These are phyloP conservation scores for Drosophila repletoides DNA, from an alignment of 1,140 invertebrate genomes.

Conservation along the genomic window DNA sequence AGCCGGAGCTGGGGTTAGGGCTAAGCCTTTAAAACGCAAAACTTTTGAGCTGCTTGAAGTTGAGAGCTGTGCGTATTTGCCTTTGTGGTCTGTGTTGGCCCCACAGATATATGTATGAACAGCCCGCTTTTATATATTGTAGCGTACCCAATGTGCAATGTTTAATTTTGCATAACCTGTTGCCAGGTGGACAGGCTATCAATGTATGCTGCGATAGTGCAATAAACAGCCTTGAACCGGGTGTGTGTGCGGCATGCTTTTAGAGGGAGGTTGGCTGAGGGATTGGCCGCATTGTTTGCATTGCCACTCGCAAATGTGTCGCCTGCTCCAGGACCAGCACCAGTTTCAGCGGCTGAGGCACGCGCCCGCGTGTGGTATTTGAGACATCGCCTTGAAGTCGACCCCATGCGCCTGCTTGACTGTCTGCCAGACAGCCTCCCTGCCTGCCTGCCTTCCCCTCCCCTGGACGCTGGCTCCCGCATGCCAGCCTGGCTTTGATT, in stretches of 20 bases:
- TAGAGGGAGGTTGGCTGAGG: neutral
- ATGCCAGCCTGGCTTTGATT: constrained; percentile 65
- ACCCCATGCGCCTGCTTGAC: neutral
- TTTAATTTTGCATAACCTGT: constrained; percentile 69
- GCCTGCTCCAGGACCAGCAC: constrained; percentile 46
- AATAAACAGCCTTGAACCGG: constrained; percentile 51
- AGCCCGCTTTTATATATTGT: constrained; percentile 12
- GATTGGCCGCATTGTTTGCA: constrained; percentile 57
- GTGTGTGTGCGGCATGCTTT: neutral
- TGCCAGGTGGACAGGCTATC: constrained; percentile 54
- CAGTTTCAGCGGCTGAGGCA: constrained; percentile 59
- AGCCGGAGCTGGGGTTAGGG: constrained; percentile 20
- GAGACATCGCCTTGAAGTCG: constrained; percentile 59
- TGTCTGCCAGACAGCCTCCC: neutral
- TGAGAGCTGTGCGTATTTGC: constrained; percentile 67
- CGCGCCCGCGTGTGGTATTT: constrained; percentile 66
- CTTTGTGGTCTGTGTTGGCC: constrained; percentile 57
- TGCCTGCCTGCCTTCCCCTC: neutral
- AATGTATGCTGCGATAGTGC: constrained; percentile 27
- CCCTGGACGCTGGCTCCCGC: neutral
- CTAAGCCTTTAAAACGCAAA: constrained; percentile 77
- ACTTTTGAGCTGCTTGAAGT: constrained; percentile 76
- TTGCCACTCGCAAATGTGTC: constrained; percentile 72
- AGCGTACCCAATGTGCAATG: constrained; percentile 33
- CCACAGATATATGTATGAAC: neutral